phyloP scores from a whole-genome alignment of 1,140 invertebrate species.

The Muscidifurax raptorellus region DNA sequence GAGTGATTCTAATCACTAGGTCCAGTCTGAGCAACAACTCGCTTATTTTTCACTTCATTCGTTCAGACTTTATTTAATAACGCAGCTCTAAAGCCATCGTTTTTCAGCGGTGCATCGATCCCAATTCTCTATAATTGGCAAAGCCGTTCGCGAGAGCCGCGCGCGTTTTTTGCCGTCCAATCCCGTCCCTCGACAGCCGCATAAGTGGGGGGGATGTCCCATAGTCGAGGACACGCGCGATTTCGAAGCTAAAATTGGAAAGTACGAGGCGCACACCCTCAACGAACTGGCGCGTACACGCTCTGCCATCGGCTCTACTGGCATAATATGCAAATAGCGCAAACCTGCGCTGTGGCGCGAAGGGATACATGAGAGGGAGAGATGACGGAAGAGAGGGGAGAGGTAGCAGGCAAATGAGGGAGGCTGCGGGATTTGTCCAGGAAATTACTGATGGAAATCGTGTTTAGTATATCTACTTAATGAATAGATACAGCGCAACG shows the following conservation, averaged over 20 bases:
- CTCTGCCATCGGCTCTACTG: constrained; percentile 37
- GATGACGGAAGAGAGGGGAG: too few relatives aligned
- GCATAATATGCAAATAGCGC: constrained; percentile 68
- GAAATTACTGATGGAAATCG: constrained; percentile 72
- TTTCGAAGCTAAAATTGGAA: constrained; percentile 55
- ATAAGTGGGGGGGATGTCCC: neutral
- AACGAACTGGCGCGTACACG: neutral
- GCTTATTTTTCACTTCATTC: constrained; percentile 15
- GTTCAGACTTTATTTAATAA: constrained; percentile 25
- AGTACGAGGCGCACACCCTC: constrained; percentile 53
- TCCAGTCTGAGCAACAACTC: neutral
- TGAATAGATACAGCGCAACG: constrained; percentile 67
- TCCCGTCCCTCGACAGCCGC: neutral
- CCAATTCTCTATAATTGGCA: neutral
- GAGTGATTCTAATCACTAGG: neutral
- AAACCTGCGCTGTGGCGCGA: neutral
- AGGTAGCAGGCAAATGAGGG: neutral
- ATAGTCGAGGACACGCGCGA: constrained; percentile 51
- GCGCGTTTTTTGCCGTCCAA: constrained; percentile 29
- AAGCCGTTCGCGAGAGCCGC: neutral
- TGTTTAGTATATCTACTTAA: constrained; percentile 69
- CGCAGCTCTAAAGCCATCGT: constrained; percentile 8
- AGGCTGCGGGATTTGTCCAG: constrained; percentile 53
- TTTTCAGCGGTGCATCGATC: neutral
- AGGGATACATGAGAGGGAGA: neutral